phyloP scores from a whole-genome alignment of 1,140 invertebrate genomes.

The Tetragnatha versicolor region DNA sequence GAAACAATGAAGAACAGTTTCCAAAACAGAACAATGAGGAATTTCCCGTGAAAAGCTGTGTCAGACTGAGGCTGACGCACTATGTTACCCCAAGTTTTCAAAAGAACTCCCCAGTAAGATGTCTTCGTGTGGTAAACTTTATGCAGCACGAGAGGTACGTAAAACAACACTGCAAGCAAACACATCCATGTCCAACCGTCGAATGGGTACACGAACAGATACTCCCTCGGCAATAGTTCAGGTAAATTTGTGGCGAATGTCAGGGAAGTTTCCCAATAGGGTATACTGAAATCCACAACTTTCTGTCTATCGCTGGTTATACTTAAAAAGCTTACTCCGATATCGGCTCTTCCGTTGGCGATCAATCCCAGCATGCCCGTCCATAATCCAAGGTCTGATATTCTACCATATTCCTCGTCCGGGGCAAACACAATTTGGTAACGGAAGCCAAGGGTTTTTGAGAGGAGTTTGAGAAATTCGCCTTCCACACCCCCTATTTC shows the following conservation, averaged over 20 bases:
- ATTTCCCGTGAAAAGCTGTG: too few relatives aligned
- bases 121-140: neutral
- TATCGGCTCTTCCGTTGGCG: neutral
- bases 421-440: neutral
- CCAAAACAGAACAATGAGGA: too few relatives aligned
- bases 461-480: neutral
- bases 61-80: neutral
- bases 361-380: neutral
- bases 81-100: neutral
- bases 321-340: neutral
- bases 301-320: neutral
- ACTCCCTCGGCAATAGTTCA: neutral
- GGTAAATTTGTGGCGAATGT: neutral
- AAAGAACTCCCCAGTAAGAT: neutral
- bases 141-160: neutral
- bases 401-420: neutral
- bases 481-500: too few relatives aligned
- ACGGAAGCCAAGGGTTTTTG: neutral
- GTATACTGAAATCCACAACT: slow-evolving; percentile 6
- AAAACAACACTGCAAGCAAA: neutral
- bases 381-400: neutral
- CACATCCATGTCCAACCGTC: neutral
- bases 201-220: neutral
- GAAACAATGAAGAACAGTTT: too few relatives aligned
- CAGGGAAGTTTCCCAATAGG: neutral